Conservation (phyloP, 1,140 invertebrate genomes). For the Camponotus pennsylvanicus region DNA sequence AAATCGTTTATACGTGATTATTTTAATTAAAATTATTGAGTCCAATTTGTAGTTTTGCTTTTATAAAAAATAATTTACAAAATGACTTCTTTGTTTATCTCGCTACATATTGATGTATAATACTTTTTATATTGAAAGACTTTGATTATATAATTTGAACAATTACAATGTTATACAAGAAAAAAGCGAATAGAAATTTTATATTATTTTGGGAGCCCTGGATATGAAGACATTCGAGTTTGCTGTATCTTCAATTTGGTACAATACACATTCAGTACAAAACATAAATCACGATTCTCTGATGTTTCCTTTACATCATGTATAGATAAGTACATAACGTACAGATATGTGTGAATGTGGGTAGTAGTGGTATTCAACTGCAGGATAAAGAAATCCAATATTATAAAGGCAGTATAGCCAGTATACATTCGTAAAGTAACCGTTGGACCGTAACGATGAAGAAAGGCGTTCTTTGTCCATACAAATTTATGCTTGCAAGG, state of each 20-base stretch:
- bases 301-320: constrained; percentile 7
- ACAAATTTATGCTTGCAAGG: constrained; percentile 30
- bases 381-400: constrained; percentile 32
- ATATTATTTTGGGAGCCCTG: not conserved
- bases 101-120: not conserved
- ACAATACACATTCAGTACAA: not conserved
- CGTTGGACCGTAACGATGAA: constrained; percentile 20
- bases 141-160: too few relatives aligned
- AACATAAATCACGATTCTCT: not conserved
- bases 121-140: not conserved
- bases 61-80: not conserved
- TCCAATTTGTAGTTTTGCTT: not conserved
- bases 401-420: not conserved
- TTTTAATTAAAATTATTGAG: not conserved
- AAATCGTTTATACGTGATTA: not conserved
- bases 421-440: constrained; percentile 19
- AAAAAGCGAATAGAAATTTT: not conserved
- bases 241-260: constrained; percentile 3
- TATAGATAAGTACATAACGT: not conserved
- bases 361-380: not conserved
- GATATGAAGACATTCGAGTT: not conserved
- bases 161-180: not conserved
- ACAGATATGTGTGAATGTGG: not conserved
- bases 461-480: constrained; percentile 25
- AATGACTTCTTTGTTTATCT: not conserved